Evolutionary conservation across 1,140 invertebrate genomes (phyloP).

Genomic region (Lethrus apterus): DNA sequence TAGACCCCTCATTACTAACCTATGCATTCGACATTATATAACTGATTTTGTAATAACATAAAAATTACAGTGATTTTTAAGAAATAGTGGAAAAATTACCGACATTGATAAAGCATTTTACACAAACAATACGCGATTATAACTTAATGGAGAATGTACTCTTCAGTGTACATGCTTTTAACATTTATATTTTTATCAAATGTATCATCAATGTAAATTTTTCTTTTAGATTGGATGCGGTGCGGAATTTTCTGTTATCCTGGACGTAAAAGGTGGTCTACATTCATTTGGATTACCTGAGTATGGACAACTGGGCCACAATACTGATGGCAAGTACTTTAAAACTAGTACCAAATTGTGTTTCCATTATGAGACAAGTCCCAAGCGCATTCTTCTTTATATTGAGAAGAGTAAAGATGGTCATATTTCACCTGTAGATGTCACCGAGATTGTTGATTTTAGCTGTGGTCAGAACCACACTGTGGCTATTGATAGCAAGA

Average conservation of each 20-base stretch:
- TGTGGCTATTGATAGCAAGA: slow-evolving; percentile 80
- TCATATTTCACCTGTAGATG: slow-evolving; percentile 72
- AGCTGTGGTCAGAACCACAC: slow-evolving; percentile 87
- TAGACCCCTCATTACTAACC: no score
- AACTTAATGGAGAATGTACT: neutral
- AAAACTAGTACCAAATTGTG: slow-evolving; percentile 80
- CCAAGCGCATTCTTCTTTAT: slow-evolving; percentile 77
- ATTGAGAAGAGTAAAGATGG: slow-evolving; percentile 86
- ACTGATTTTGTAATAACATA: no score
- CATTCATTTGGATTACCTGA: slow-evolving; percentile 90
- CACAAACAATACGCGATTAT: neutral
- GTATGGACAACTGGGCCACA: slow-evolving; percentile 87
- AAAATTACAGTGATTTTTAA: no score
- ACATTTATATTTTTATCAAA: neutral
- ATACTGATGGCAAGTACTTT: slow-evolving; percentile 90
- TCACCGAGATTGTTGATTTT: slow-evolving; percentile 82
- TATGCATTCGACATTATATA: no score
- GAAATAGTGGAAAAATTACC: no score
- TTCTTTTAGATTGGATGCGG: slow-evolving; percentile 79
- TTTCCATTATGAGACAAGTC: slow-evolving; percentile 76
- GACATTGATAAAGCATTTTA: neutral
- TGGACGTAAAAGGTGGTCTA: slow-evolving; percentile 80
- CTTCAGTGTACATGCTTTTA: neutral
- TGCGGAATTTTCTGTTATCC: slow-evolving; percentile 83
- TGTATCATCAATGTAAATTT: neutral